Evolutionary conservation across 2,888 invertebrate species (phyloP), one percentile per base, ranked within the genome.

Genomic region (Quadroppia sp.): DNA sequence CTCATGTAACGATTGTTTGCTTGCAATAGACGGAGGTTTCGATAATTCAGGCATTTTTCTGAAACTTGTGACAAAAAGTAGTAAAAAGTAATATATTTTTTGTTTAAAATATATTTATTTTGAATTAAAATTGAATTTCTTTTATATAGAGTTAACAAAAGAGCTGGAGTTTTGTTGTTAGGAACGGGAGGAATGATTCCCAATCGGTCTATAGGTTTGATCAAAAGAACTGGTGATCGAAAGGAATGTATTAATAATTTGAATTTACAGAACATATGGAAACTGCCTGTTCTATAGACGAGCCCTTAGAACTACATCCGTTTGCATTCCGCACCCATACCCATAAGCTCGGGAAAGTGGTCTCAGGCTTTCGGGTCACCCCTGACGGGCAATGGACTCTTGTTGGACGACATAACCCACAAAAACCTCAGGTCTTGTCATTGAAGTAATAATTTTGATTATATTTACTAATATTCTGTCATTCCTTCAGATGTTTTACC

Each of bases 281-380:
- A 83, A 88, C 92, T 0, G 90, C 92, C 0, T 99, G 98, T 83
- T 85, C 85, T 74, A 87, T 94, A 67, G 84, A 83, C 1, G 92
- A 93, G 81, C 86, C 90, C 73, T 92, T 94, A 82, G 87, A 87
- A 4, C 87, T 99, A 70, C 88, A 95, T 85, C 99, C 98, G 0
- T 94, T 99, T 83, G 96, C 95, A 0, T 98, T 91, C 84, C 87
- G 98, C 77, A 91, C 91, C 0, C 98, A 99, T 81, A 96, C 98
- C 0, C 98, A 99, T 80, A 86, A 88, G 30, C 86, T 96, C 73
- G 93, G 94, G 0, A 88, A 87, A 81, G 88, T 91, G 0, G 94
- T 95, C 0, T 86, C 91, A 0, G 95, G 94, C 0, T 95, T 91
- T 83, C 82, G 83, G 59, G 80, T 81, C 71, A 88, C 90, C 79